Conservation (phyloP, 1,140 invertebrate genomes). For the Drosophila nigromelanica region DNA sequence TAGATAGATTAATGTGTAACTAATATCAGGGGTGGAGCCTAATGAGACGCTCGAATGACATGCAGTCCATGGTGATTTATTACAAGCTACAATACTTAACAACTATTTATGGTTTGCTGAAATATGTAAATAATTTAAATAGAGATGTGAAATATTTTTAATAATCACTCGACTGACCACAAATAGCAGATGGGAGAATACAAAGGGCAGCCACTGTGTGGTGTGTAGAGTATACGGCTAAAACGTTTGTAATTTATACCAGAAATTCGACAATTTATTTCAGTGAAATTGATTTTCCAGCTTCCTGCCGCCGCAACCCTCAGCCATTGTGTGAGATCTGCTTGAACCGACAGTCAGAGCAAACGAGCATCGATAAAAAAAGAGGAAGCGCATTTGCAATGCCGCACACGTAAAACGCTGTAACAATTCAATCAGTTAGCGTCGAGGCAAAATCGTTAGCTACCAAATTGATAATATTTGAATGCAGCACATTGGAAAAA, state of each 20-base stretch:
- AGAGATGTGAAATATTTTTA: slow-evolving; percentile 3
- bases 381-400: slow-evolving; percentile 52
- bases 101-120: slow-evolving; percentile 39
- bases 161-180: slow-evolving; percentile 27
- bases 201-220: slow-evolving; percentile 15
- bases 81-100: slow-evolving; percentile 15
- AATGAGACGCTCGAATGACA: slow-evolving; percentile 56
- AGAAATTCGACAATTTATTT: slow-evolving; percentile 80
- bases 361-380: slow-evolving; percentile 26
- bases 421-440: slow-evolving; percentile 82
- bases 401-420: slow-evolving; percentile 75
- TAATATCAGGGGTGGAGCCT: slow-evolving; percentile 20
- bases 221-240: slow-evolving; percentile 14
- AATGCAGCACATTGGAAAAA: slow-evolving; percentile 72
- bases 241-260: slow-evolving; percentile 72
- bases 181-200: slow-evolving; percentile 1
- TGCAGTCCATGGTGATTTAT: slow-evolving; percentile 54
- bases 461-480: slow-evolving; percentile 76
- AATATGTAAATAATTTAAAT: slow-evolving; percentile 27
- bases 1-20: slow-evolving; percentile 48
- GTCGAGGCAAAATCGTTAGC: slow-evolving; percentile 49
- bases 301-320: slow-evolving; percentile 1
- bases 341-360: slow-evolving; percentile 26
- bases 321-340: slow-evolving; percentile 13
- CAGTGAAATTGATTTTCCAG: slow-evolving; percentile 68